These are phyloP conservation scores for Gasterosteus nipponicus DNA, from an alignment of 2,113 vertebrate genomes.

Conservation along the genomic window DNA sequence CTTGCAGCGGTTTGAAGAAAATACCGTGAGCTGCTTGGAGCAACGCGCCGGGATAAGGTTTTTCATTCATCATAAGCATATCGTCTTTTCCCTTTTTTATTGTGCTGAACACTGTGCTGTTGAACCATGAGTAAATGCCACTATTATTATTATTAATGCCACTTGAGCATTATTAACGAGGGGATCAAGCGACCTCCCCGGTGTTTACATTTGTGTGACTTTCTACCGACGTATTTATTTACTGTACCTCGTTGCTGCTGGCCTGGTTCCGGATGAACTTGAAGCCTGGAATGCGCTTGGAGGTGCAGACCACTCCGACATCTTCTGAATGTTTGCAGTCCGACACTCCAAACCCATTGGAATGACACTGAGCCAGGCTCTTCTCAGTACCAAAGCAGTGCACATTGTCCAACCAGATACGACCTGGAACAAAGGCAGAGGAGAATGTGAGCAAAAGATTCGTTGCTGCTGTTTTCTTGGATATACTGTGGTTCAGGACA, in stretches of 20 bases:
- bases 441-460: not conserved
- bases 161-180: conserved; percentile 2
- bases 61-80: conserved; percentile 50
- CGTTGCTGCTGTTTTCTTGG: not conserved
- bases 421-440: conserved; percentile 77
- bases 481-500: not conserved
- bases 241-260: conserved; percentile 83
- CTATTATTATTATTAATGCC: not conserved
- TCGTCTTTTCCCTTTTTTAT: conserved; percentile 11
- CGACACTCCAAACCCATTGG: conserved; percentile 90
- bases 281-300: conserved; percentile 92
- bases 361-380: conserved; percentile 85
- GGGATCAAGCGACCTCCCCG: not conserved
- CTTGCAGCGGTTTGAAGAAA: conserved; percentile 19
- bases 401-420: conserved; percentile 94
- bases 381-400: conserved; percentile 88
- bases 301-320: conserved; percentile 90
- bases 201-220: conserved; percentile 10
- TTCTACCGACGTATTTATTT: not conserved
- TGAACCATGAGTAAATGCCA: conserved; percentile 27
- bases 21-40: conserved; percentile 9
- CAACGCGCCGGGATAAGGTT: not conserved
- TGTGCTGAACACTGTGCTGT: conserved; percentile 39
- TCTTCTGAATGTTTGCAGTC: conserved; percentile 97
- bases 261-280: conserved; percentile 83